Evolutionary conservation across 2,797 vertebrate genomes (phyloP).

Genomic region (Sebastolobus alascanus): DNA sequence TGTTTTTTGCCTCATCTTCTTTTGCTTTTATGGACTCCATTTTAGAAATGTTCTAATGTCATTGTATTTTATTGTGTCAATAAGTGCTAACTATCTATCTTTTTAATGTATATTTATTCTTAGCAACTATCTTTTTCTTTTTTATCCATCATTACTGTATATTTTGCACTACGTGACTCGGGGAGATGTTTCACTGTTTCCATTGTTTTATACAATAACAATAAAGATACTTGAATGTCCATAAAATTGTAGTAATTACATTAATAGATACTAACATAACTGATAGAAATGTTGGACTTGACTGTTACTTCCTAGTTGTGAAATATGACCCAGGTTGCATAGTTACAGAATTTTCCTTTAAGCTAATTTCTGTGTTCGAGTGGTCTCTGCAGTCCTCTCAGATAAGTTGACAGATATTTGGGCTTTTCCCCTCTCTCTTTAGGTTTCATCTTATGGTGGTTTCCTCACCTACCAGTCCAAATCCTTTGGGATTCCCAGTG

Average conservation of each 20-base stretch:
- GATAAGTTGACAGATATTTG: conserved; percentile 12
- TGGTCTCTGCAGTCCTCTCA: neutral
- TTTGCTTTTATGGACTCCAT: neutral
- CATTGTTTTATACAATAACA: too few relatives aligned
- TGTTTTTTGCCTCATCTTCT: neutral
- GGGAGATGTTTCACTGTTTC: too few relatives aligned
- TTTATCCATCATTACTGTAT: too few relatives aligned
- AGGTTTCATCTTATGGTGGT: conserved; percentile 95
- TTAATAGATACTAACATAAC: neutral
- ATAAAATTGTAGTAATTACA: neutral
- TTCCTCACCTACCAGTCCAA: conserved; percentile 93
- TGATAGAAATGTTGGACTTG: neutral
- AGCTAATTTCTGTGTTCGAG: neutral
- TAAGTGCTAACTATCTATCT: too few relatives aligned
- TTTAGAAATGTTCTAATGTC: neutral
- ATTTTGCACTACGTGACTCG: too few relatives aligned
- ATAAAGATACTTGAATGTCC: neutral
- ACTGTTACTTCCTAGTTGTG: neutral
- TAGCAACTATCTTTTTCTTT: too few relatives aligned
- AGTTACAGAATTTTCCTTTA: neutral
- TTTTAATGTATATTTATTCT: too few relatives aligned
- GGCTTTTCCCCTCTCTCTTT: conserved; percentile 16
- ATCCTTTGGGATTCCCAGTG: conserved; percentile 93
- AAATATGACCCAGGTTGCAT: neutral
- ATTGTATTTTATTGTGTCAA: too few relatives aligned